phyloP scores from a whole-genome alignment of 1,140 invertebrate species.

The Zaprionus inermis region DNA sequence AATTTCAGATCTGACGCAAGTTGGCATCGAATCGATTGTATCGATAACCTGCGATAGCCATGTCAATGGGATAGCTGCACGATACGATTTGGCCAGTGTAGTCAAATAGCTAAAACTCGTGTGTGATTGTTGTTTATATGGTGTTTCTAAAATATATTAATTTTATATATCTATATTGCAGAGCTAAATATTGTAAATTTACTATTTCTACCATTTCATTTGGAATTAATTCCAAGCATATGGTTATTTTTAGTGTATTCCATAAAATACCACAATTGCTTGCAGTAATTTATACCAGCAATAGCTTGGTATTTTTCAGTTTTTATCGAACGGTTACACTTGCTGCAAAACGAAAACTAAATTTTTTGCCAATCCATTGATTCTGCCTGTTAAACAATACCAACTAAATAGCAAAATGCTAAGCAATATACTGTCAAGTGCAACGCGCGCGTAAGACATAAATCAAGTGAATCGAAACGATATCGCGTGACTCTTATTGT shows the following conservation, averaged over 20 bases:
- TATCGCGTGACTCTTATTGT: conserved; percentile 12
- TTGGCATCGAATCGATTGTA: background rate
- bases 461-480: conserved; percentile 7
- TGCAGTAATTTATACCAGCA: background rate
- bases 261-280: background rate
- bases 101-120: background rate
- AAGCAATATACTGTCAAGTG: conserved; percentile 23
- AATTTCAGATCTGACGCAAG: background rate
- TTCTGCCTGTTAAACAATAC: conserved; percentile 40
- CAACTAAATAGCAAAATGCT: conserved; percentile 37
- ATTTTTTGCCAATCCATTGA: conserved; percentile 51
- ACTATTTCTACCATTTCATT: background rate
- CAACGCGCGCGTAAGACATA: conserved; percentile 28
- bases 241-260: background rate
- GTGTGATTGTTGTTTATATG: no score
- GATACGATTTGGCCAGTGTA: background rate
- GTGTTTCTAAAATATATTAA: background rate
- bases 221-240: background rate
- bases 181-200: background rate
- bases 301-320: conserved; percentile 1
- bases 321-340: conserved; percentile 19
- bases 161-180: background rate
- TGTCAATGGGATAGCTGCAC: background rate
- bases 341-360: conserved; percentile 41
- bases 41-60: background rate